These are phyloP conservation scores for Melanotaenia maccullochi DNA, from an alignment of 2,797 vertebrate species.

Conservation along the genomic window DNA sequence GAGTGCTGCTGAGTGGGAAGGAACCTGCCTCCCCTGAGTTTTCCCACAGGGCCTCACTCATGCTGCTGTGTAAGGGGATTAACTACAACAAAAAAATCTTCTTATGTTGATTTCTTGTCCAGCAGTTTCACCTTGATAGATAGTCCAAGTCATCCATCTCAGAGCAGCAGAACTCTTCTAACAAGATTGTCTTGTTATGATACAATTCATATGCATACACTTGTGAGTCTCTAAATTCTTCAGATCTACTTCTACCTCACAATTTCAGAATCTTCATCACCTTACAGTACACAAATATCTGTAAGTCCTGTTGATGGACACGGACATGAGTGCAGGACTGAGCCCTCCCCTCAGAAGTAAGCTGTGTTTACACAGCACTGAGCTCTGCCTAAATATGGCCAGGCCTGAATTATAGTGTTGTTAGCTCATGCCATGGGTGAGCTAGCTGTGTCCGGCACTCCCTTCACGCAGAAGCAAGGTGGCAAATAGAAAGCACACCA, in stretches of 20 bases:
- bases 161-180: constrained; percentile 26
- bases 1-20: constrained; percentile 48
- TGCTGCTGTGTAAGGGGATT: constrained; percentile 30
- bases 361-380: constrained; percentile 79
- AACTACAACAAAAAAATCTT: constrained; percentile 6
- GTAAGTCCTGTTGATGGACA: constrained; percentile 65
- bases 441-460: constrained; percentile 26
- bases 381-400: constrained; percentile 81
- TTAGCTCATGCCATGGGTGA: constrained; percentile 46
- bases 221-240: constrained; percentile 11
- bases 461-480: constrained; percentile 39
- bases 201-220: constrained; percentile 22
- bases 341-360: constrained; percentile 65
- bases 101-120: constrained; percentile 17
- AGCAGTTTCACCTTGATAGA: constrained; percentile 29
- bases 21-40: constrained; percentile 39
- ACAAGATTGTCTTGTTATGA: not conserved
- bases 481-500: constrained; percentile 5
- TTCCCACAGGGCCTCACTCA: constrained; percentile 64
- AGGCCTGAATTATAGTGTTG: constrained; percentile 70
- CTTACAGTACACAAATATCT: constrained; percentile 37
- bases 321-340: constrained; percentile 65
- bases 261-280: constrained; percentile 32
- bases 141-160: constrained; percentile 48
- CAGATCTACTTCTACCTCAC: constrained; percentile 12